phyloP scores from a whole-genome alignment of 53 echinoderm and acorn worm species.

The Holothuria leucospilota region DNA sequence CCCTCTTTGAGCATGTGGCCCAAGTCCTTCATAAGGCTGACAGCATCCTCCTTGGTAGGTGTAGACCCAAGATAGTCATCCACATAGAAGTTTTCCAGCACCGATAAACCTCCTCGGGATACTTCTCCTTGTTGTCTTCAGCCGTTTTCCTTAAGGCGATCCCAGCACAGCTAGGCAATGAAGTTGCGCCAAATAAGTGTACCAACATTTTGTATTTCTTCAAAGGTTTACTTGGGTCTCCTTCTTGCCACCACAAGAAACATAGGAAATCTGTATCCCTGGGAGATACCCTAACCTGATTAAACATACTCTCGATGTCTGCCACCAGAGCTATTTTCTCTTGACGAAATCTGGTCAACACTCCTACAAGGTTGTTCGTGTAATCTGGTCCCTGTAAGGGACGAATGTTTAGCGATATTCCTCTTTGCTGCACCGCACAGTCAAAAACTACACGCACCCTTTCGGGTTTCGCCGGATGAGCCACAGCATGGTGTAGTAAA shows the following conservation, averaged over 20 bases:
- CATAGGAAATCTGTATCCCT: constrained; percentile 53
- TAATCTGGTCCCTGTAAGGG: constrained; percentile 70
- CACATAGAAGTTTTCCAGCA: constrained; percentile 65
- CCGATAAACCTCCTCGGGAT: not conserved
- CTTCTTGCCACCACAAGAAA: constrained; percentile 70
- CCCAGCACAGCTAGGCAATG: constrained; percentile 57
- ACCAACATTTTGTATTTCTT: constrained; percentile 50
- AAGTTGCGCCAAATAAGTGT: constrained; percentile 57
- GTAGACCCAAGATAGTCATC: constrained; percentile 73
- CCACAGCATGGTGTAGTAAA: constrained; percentile 51
- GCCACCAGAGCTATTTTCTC: constrained; percentile 54
- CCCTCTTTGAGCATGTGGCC: constrained; percentile 39
- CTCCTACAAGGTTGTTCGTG: constrained; percentile 65
- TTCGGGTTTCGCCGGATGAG: constrained; percentile 59
- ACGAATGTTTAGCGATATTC: not conserved
- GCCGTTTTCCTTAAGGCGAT: constrained; percentile 53
- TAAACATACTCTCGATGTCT: constrained; percentile 54
- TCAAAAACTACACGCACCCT: constrained; percentile 46
- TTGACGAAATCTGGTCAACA: constrained; percentile 61
- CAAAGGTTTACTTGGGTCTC: constrained; percentile 4
- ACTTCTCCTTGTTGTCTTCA: constrained; percentile 1
- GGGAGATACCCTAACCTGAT: constrained; percentile 51
- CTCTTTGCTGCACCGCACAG: not conserved
- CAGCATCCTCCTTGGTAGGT: constrained; percentile 37
- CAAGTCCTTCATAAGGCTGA: constrained; percentile 22